Conservation (phyloP, 1,140 invertebrate species). For the Zaprionus davidi region DNA sequence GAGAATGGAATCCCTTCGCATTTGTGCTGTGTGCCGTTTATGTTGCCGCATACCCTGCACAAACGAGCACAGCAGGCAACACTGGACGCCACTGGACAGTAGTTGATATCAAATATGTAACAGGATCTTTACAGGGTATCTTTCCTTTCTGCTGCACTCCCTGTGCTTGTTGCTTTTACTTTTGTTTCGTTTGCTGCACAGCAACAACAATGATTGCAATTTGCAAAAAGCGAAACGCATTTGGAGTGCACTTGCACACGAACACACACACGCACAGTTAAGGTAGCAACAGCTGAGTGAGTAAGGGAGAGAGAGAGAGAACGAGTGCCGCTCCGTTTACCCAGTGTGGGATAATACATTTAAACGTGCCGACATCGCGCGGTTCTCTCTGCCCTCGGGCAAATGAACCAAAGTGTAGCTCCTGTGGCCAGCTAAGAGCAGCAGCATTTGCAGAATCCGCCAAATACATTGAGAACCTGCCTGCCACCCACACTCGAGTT, state of each 20-base stretch:
- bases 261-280: background rate
- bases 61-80: background rate
- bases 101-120: background rate
- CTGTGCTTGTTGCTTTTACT: conserved; percentile 19
- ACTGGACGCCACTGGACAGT: background rate
- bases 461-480: background rate
- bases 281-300: background rate
- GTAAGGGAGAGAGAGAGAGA: conserved; percentile 11
- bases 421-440: conserved; percentile 19
- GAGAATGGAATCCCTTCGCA: conserved; percentile 13
- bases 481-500: background rate
- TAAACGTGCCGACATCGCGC: conserved; percentile 64
- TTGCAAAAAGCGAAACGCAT: conserved; percentile 72
- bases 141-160: background rate
- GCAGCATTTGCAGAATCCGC: background rate
- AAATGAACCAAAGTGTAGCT: conserved; percentile 41
- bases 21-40: background rate
- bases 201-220: conserved; percentile 75
- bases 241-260: conserved; percentile 55
- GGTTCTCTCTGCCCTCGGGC: conserved; percentile 30
- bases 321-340: conserved; percentile 22
- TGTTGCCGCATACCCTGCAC: conserved; percentile 8
- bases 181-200: conserved; percentile 43
- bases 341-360: conserved; percentile 60
- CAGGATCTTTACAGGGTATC: background rate